Conservation (phyloP, 64 coral and sea anemone species). For the Anthopleura sola region DNA sequence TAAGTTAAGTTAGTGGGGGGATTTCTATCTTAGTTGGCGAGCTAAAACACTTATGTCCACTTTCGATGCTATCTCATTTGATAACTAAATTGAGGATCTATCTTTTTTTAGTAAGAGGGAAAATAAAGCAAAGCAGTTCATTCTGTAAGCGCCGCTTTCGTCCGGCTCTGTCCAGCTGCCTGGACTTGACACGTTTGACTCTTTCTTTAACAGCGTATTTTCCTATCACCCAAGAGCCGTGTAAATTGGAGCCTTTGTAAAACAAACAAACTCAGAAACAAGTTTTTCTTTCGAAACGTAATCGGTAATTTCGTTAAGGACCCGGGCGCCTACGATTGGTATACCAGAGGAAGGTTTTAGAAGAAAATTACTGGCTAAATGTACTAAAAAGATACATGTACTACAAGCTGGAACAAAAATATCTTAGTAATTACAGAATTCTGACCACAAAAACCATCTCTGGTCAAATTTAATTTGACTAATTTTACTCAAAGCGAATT, state of each 20-base stretch:
- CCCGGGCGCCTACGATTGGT: neutral
- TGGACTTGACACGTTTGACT: neutral
- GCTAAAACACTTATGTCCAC: neutral
- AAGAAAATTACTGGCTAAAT: neutral
- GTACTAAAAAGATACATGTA: neutral
- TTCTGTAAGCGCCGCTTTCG: neutral
- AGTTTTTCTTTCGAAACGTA: neutral
- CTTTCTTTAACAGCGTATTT: neutral
- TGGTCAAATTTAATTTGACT: constrained; percentile 11
- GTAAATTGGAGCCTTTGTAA: constrained; percentile 11
- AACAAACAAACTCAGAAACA: constrained; percentile 5
- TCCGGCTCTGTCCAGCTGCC: neutral
- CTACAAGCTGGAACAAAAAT: neutral
- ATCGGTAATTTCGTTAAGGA: neutral
- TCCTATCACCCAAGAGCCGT: neutral
- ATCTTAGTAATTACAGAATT: neutral
- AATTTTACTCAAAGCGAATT: constrained; percentile 16
- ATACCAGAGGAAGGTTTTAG: neutral
- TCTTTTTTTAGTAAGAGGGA: neutral
- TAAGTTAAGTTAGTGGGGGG: neutral
- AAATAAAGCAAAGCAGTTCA: constrained; percentile 3
- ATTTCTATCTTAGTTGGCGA: neutral
- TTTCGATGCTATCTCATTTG: constrained; percentile 5
- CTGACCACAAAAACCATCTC: constrained; percentile 17
- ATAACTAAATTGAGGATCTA: neutral